phyloP scores from a whole-genome alignment of 1,140 invertebrate genomes.

The Cephus cinctus region DNA sequence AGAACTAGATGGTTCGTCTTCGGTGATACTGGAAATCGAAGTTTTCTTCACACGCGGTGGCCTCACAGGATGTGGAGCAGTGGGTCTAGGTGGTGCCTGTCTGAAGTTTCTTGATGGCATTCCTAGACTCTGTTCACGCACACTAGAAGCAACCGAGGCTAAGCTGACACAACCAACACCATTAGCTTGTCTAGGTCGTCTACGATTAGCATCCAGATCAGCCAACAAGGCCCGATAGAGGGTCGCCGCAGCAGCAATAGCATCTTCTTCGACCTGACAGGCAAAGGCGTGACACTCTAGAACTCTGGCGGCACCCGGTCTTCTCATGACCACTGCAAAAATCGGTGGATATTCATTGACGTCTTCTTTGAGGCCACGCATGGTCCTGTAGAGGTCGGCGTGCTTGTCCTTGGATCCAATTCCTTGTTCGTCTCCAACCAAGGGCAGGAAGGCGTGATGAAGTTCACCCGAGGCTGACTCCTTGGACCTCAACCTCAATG shows the following conservation, averaged over 20 bases:
- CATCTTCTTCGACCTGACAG: constrained; percentile 83
- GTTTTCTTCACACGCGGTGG: constrained; percentile 51
- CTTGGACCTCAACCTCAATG: constrained; percentile 39
- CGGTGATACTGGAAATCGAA: constrained; percentile 33
- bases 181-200: constrained; percentile 64
- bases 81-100: constrained; percentile 15
- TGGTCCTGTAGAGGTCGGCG: constrained; percentile 49
- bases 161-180: constrained; percentile 71
- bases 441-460: constrained; percentile 76
- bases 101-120: constrained; percentile 24
- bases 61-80: constrained; percentile 36
- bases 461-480: constrained; percentile 32
- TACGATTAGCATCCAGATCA: constrained; percentile 67
- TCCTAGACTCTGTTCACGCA: constrained; percentile 55
- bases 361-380: constrained; percentile 45
- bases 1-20: constrained; percentile 29
- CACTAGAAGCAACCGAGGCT: constrained; percentile 52
- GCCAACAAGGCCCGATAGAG: constrained; percentile 82
- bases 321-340: constrained; percentile 88
- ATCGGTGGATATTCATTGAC: constrained; percentile 72
- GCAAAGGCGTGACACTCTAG: constrained; percentile 90
- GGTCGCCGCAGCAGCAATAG: constrained; percentile 85
- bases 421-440: constrained; percentile 71
- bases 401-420: constrained; percentile 42
- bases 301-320: constrained; percentile 72